phyloP scores from a whole-genome alignment of 2,797 vertebrate genomes.

The Squalus acanthias region DNA sequence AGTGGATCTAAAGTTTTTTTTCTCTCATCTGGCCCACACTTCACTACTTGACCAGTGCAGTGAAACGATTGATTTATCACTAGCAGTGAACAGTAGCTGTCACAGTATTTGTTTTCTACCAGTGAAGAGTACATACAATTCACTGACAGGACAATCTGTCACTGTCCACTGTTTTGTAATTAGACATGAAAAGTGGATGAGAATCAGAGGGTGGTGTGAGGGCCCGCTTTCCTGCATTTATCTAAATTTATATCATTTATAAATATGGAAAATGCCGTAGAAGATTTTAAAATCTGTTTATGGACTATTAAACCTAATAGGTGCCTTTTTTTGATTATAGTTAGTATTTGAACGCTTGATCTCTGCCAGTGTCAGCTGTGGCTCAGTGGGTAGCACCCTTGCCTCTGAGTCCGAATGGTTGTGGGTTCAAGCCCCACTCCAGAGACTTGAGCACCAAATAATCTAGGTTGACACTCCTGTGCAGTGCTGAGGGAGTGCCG shows the following conservation, averaged over 20 bases:
- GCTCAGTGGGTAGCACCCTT: no score
- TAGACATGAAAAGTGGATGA: neutral
- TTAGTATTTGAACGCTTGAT: neutral
- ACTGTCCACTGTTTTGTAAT: neutral
- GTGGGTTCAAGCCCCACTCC: no score
- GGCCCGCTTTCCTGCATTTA: neutral
- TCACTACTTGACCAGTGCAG: neutral
- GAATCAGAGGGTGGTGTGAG: neutral
- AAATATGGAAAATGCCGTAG: neutral
- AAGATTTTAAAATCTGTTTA: neutral
- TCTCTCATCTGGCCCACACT: neutral
- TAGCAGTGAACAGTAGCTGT: neutral
- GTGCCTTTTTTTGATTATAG: neutral
- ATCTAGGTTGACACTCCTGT: no score
- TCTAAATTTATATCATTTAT: neutral
- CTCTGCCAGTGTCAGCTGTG: no score
- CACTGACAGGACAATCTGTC: neutral
- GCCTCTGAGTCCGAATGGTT: no score
- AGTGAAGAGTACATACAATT: neutral
- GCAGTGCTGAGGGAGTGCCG: no score
- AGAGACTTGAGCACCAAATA: no score
- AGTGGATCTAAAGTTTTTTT: neutral
- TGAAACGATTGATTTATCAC: neutral
- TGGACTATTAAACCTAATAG: neutral
- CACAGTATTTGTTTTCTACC: neutral